Evolutionary conservation across 2,113 vertebrate genomes (phyloP).

Genomic region (Pedetes capensis): DNA sequence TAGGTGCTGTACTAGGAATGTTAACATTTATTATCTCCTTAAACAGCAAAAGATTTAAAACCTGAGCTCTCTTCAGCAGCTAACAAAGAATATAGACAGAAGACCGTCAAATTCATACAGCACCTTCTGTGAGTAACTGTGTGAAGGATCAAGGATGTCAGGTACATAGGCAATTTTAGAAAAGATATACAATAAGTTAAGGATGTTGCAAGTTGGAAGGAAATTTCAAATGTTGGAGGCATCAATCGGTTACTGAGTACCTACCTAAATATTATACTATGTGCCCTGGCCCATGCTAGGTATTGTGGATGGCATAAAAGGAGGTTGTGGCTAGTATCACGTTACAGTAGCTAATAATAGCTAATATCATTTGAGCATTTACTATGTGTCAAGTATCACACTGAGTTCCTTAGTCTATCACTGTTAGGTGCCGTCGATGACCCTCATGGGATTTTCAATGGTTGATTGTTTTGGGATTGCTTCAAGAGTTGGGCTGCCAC

Average conservation of each 20-base stretch:
- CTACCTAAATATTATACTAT: not conserved
- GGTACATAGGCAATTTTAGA: not conserved
- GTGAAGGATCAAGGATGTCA: not conserved
- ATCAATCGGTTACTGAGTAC: not conserved
- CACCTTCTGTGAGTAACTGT: not conserved
- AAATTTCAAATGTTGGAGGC: not conserved
- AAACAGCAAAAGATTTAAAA: slow-evolving; percentile 21
- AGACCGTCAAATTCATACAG: not conserved
- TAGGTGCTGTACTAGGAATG: not conserved
- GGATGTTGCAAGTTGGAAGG: not conserved
- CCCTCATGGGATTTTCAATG: too few species aligned
- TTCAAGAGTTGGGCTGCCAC: too few species aligned
- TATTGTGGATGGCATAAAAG: not conserved
- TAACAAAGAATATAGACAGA: slow-evolving; percentile 26
- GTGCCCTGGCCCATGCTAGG: not conserved
- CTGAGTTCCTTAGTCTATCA: not conserved
- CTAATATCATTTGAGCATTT: not conserved
- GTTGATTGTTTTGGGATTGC: too few species aligned
- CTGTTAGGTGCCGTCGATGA: too few species aligned
- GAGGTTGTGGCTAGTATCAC: not conserved
- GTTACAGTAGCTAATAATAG: not conserved
- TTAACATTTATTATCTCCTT: not conserved
- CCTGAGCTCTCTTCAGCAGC: not conserved
- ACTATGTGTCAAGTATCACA: not conserved
- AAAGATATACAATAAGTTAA: not conserved